Evolutionary conservation across 2,888 invertebrate genomes (phyloP), one percentile per base, ranked within the genome.

Genomic region (Ferrisia virgata): DNA sequence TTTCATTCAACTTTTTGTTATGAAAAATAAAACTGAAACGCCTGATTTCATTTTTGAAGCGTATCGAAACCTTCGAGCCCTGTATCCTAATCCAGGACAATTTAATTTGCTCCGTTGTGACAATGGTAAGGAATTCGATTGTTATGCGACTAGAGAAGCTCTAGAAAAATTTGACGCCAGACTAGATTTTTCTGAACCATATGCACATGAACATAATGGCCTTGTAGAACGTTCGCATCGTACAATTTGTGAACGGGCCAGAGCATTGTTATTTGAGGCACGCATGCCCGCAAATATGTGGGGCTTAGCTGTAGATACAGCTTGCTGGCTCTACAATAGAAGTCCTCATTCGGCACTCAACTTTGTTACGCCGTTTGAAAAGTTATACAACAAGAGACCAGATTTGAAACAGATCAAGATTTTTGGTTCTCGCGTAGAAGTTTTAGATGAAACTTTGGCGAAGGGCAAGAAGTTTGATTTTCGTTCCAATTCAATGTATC

Each of bases 21-120:
- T 69, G 28, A 69, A 69, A 69, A 13, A 2, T 13, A 69, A 69
- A 69, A 28, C 5, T 31, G 69, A 69, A 69, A 69, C 69, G 18
- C 28, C 69, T 6, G 2, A 5, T 5, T 69, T 22, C 13, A 13
- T 69, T 13, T 8, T 13, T 6, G 69, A 69, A 69, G 69, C 69
- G 6, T 69, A 22, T 69, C 3, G 69, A n/a, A 22, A 13, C 18
- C 25, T 69, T 69, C 8, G 69, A n/a, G n/a, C 69, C 4, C 25
- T 28, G 3, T 69, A 22, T 22, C 69, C 69, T 6, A 69, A 28
- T 13, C 69, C 69, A 6, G 69, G 69, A 28, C 69, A 69, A 69
- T 69, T 82, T n/a, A 53, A 58, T 31, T 28, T 58, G 53, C 33
- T 82, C n/a, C 53, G 82, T 6, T 58, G 53, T 53, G 82, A 82